Evolutionary conservation across 30 jellyfish, hydroid and myxozoan genomes (phyloP).

Genomic region (Sanderia malayensis): DNA sequence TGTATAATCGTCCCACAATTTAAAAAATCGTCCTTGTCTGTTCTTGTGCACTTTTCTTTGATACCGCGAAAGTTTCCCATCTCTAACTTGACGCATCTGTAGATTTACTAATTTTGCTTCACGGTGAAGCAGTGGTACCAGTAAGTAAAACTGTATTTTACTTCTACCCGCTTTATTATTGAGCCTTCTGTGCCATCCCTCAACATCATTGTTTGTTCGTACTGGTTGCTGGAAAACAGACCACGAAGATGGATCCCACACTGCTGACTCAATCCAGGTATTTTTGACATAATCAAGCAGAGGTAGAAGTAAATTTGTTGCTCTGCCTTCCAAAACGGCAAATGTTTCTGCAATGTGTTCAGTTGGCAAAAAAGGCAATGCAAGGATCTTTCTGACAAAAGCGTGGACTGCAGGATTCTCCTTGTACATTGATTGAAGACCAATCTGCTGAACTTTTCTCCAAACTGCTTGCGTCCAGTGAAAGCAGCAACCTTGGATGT

Average conservation of each 20-base stretch:
- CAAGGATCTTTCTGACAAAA: constrained; percentile 1
- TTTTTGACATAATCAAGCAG: background rate
- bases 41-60: background rate
- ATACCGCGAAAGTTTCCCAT: background rate
- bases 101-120: no score
- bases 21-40: background rate
- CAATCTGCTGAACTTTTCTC: constrained; percentile 16
- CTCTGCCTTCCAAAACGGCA: background rate
- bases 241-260: background rate
- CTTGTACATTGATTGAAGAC: background rate
- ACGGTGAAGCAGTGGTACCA: no score
- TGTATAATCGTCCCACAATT: background rate
- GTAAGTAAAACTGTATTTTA: no score
- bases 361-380: background rate
- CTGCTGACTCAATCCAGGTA: background rate
- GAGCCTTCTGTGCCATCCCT: constrained; percentile 5
- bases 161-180: no score
- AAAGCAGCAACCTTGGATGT: background rate
- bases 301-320: background rate
- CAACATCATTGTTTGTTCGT: constrained; percentile 8
- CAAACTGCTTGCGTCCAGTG: constrained; percentile 10
- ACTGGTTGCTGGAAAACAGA: constrained; percentile 5
- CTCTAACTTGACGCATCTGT: no score
- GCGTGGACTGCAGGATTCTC: background rate
- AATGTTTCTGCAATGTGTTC: constrained; percentile 5